A percentile compares a stretch with the other conserved stretches of the same genome.
Evolutionary conservation across 2,113 vertebrate species (phyloP).

Genomic region (Phycodurus eques): DNA sequence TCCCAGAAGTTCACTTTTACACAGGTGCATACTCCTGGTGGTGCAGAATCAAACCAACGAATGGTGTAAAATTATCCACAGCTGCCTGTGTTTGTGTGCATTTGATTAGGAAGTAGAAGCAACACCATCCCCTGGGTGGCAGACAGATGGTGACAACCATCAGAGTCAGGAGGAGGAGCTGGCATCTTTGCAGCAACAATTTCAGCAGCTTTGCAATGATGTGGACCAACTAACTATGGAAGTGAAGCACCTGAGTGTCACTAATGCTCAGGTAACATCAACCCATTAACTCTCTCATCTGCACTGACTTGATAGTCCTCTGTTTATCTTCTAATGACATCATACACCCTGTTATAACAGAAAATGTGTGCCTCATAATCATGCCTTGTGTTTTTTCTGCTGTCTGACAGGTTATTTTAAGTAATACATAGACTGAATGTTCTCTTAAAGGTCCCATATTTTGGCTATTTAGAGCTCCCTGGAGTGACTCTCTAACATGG

Average conservation of each 20-base stretch:
- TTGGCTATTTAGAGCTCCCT: too few species aligned
- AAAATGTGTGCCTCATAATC: not conserved
- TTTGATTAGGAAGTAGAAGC: slow-evolving; percentile 58
- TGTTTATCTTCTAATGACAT: not conserved
- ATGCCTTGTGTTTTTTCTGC: not conserved
- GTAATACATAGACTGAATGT: too few species aligned
- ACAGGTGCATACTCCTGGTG: slow-evolving; percentile 65
- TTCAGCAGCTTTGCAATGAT: slow-evolving; percentile 71
- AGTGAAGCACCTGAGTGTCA: slow-evolving; percentile 73
- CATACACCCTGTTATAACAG: not conserved
- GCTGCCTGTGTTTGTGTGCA: not conserved
- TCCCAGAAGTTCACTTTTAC: slow-evolving; percentile 84
- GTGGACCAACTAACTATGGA: slow-evolving; percentile 72
- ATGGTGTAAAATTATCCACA: too few species aligned
- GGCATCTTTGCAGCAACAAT: slow-evolving; percentile 66
- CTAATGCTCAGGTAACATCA: slow-evolving; percentile 70
- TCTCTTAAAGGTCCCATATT: too few species aligned
- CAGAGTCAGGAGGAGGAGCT: slow-evolving; percentile 77
- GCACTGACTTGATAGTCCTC: too few species aligned
- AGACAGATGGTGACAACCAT: slow-evolving; percentile 71
- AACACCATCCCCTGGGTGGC: slow-evolving; percentile 55
- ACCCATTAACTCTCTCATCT: not conserved
- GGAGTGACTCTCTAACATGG: too few species aligned
- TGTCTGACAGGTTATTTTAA: not conserved
- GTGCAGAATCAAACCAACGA: not conserved